Conservation (phyloP, 2,113 vertebrate species). For the Alaudala cheleensis region DNA sequence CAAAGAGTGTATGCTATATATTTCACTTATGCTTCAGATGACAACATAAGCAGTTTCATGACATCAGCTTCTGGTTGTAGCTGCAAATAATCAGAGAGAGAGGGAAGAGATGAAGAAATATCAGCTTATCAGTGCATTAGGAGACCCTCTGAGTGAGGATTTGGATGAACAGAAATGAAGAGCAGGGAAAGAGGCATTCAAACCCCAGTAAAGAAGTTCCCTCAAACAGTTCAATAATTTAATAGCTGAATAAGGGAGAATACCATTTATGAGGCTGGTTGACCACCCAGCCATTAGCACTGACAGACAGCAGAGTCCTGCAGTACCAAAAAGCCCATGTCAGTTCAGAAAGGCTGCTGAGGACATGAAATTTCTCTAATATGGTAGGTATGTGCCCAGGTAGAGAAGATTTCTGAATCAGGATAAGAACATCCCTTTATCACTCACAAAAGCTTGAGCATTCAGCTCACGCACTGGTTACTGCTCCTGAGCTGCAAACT, state of each 20-base stretch:
- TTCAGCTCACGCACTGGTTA: background rate
- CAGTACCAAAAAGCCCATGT: background rate
- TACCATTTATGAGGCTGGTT: background rate
- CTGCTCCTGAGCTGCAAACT: background rate
- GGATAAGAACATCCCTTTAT: background rate
- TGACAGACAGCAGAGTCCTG: background rate
- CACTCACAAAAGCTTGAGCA: background rate
- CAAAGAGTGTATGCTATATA: background rate
- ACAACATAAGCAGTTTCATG: background rate
- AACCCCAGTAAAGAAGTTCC: background rate
- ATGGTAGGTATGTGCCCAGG: fast-evolving
- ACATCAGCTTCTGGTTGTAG: background rate
- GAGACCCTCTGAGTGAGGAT: background rate
- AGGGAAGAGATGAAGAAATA: background rate
- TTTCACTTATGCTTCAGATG: background rate
- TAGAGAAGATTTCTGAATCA: background rate
- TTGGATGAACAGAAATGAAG: background rate
- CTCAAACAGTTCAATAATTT: background rate
- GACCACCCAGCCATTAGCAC: background rate
- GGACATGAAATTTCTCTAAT: background rate
- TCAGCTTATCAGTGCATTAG: background rate
- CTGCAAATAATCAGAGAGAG: background rate
- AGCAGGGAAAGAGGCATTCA: background rate
- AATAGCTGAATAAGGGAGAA: background rate
- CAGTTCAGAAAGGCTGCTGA: background rate